Base-by-base conservation (phyloP, 2,113 vertebrate species). In the Tamias sibiricus region DNA sequence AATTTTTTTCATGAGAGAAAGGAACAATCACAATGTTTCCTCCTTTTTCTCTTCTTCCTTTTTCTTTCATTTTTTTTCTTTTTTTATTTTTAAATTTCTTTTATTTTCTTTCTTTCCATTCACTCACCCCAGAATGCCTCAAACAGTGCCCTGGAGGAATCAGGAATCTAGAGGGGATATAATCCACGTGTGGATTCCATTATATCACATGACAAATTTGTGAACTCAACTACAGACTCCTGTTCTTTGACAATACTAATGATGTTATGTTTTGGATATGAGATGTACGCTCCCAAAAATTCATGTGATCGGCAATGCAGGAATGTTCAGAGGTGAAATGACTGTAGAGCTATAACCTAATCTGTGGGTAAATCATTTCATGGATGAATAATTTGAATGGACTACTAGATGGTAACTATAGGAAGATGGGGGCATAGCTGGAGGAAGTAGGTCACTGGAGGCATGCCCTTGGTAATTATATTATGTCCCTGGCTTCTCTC, bases 1-100 rank as follows among this genome's bases (percentile, higher is more conserved):
- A 52, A 66, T 90, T 83, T 83, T 83, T 83, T 87, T 4, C 24
- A 64, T 87, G 30, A 72, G 82, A 47, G 9, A 95, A 91, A 66
- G 2, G 9, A 89, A 19, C 22, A 82, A n/a, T 13, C 2, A 57
- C 30, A 40, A 47, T 47, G 10, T 57, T 54, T 11, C n/a, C 30
- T 35, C 22, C 9, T 59, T 32, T 62, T 11, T 42, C 59, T 54
- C 37, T 35, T 68, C 20, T 64, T 24, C 14, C 19, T 62, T 35
- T 64, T 32, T 44, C 42, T 44, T 40, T 37, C 1, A 16, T 2
- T 52, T 52, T 17, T 52, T 14, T 52, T 80, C 79, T 6, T 32
- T 1, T 52, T 22, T 52, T 4, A 6, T 82, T 37, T 28, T 24
- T 11, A 8, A 59, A 40, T 40, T 62, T 24, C n/a, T 47, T 64